Percentiles rank a stretch among this genome's conserved stretches.
These are phyloP conservation scores for Diarsia rubi DNA, from an alignment of 2,888 invertebrate genomes.

Conservation along the genomic window DNA sequence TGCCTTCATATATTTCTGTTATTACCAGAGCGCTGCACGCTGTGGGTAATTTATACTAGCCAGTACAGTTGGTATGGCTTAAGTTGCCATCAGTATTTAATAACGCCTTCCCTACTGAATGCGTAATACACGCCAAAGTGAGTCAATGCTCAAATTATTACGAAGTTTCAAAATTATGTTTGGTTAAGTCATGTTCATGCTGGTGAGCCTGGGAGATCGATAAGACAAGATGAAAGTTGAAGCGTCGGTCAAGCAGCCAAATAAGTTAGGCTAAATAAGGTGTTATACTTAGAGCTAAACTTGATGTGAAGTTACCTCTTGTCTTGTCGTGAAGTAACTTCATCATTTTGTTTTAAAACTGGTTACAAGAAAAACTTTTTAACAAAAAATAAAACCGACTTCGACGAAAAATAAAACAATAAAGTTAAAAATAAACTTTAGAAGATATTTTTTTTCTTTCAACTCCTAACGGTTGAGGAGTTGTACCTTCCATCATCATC, in stretches of 20 bases:
- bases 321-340: neutral
- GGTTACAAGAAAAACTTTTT: too few species aligned
- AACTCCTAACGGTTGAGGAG: too few species aligned
- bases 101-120: constrained; percentile 16
- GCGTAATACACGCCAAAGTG: constrained; percentile 12
- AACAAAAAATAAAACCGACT: too few species aligned
- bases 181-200: neutral
- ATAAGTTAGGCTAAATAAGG: neutral
- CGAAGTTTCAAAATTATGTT: neutral
- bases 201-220: neutral
- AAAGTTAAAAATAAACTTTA: too few species aligned
- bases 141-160: neutral
- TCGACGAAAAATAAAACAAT: too few species aligned
- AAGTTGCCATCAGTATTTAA: neutral
- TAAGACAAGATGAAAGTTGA: neutral
- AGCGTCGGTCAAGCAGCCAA: neutral
- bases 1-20: neutral
- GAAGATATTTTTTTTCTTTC: too few species aligned
- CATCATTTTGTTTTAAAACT: neutral
- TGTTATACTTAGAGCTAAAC: neutral
- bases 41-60: neutral
- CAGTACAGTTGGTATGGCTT: neutral
- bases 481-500: too few species aligned
- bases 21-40: neutral
- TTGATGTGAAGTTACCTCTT: neutral